Conservation (phyloP, 2,888 invertebrate genomes). For the Heliconius sara region DNA sequence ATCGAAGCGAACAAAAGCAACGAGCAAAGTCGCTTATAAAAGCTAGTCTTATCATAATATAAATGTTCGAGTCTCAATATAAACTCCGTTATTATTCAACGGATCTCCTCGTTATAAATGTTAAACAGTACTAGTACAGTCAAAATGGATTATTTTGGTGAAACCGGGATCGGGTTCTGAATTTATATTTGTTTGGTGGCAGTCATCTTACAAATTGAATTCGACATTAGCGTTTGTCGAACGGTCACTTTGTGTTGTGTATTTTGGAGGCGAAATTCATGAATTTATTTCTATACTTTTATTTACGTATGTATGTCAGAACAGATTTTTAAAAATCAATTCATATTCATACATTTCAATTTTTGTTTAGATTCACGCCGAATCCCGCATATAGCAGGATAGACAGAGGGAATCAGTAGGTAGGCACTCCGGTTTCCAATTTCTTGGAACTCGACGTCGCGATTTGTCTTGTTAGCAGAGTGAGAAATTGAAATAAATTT, state of each 20-base stretch:
- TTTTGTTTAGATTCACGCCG: not conserved
- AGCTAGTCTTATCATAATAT: not conserved
- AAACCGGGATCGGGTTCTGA: conserved; percentile 18
- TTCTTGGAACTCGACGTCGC: too few relatives aligned
- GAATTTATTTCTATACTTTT: not conserved
- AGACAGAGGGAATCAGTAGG: too few relatives aligned
- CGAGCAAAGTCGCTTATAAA: not conserved
- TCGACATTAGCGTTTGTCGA: conserved; percentile 22
- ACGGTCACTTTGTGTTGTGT: conserved; percentile 5
- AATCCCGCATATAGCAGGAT: not conserved
- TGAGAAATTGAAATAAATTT: too few relatives aligned
- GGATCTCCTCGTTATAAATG: conserved; percentile 27
- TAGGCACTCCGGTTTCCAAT: too few relatives aligned
- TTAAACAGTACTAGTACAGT: conserved; percentile 14
- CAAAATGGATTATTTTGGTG: conserved; percentile 21
- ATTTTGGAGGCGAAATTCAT: not conserved
- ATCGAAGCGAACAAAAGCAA: too few relatives aligned
- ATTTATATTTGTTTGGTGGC: conserved; percentile 24
- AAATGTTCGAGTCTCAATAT: not conserved
- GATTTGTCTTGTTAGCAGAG: too few relatives aligned
- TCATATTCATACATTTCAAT: too few relatives aligned
- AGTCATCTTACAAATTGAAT: conserved; percentile 25
- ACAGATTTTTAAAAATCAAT: too few relatives aligned
- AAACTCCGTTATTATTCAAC: conserved; percentile 15
- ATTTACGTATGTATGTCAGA: not conserved